Conservation (phyloP, 2,888 invertebrate species). For the Scaeva pyrastri region DNA sequence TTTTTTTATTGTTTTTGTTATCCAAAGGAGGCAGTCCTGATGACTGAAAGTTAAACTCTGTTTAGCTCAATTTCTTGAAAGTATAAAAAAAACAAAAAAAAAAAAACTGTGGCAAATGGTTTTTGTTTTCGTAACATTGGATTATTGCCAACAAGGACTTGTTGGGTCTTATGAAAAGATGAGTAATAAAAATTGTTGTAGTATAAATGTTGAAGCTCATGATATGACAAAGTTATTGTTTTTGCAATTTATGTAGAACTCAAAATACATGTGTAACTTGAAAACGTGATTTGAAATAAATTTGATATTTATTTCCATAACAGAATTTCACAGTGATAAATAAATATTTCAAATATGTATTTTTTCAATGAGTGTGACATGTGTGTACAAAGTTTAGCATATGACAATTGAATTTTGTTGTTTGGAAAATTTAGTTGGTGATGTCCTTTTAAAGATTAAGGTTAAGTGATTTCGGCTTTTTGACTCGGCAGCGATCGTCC, state of each 20-base stretch:
- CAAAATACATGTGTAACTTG: constrained; percentile 31
- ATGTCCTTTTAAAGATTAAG: too few species aligned
- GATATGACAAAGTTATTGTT: constrained; percentile 36
- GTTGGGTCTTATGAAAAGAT: constrained; percentile 40
- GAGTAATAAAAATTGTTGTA: background rate
- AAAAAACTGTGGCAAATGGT: constrained; percentile 26
- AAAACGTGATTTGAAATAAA: constrained; percentile 59
- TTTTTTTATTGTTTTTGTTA: constrained; percentile 33
- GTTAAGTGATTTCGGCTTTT: too few species aligned
- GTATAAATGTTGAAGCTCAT: background rate
- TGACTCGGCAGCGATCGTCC: too few species aligned
- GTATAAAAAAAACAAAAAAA: constrained; percentile 3
- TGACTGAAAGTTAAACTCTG: background rate
- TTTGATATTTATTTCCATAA: constrained; percentile 22
- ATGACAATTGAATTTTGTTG: too few species aligned
- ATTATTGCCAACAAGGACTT: constrained; percentile 62
- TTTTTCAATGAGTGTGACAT: too few species aligned
- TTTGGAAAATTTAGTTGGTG: too few species aligned
- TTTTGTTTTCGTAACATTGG: constrained; percentile 57
- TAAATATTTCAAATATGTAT: too few species aligned
- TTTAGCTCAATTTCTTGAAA: background rate
- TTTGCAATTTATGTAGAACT: constrained; percentile 48
- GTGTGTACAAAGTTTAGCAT: too few species aligned
- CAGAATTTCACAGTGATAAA: too few species aligned
- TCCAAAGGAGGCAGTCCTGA: constrained; percentile 22